Percentiles rank a stretch among this genome's conserved stretches.
phyloP scores from a whole-genome alignment of 2,888 invertebrate genomes.

The Melieria omissa region DNA sequence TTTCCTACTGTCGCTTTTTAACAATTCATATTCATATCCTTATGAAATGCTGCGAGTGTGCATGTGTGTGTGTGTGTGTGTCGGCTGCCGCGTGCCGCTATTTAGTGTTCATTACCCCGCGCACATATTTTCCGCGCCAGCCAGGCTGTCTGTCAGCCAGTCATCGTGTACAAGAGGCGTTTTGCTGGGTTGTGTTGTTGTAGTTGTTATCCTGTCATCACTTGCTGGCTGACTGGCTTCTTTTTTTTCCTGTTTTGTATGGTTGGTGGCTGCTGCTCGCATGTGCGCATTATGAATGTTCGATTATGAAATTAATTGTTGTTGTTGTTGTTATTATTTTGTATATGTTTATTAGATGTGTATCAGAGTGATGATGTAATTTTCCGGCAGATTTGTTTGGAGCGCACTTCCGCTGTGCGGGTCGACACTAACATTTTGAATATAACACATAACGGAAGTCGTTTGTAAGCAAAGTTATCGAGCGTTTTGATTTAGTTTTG shows the following conservation, averaged over 20 bases:
- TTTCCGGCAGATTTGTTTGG: constrained; percentile 20
- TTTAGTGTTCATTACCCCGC: constrained; percentile 65
- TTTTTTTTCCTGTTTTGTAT: too few relatives aligned
- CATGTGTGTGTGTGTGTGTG: neutral
- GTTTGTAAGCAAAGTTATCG: too few relatives aligned
- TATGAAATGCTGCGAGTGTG: neutral
- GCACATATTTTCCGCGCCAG: constrained; percentile 57
- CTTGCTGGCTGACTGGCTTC: neutral
- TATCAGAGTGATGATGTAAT: constrained; percentile 30
- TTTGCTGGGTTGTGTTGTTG: constrained; percentile 13
- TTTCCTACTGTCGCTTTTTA: too few relatives aligned
- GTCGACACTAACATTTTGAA: neutral
- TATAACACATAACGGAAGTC: too few relatives aligned
- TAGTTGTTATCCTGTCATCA: constrained; percentile 38
- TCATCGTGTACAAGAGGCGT: neutral
- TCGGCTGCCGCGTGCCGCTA: constrained; percentile 62
- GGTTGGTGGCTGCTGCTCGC: neutral
- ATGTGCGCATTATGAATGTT: constrained; percentile 10
- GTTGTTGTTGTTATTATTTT: neutral
- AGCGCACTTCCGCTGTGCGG: constrained; percentile 4
- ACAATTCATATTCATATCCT: too few relatives aligned
- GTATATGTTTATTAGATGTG: neutral
- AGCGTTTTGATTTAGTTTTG: too few relatives aligned
- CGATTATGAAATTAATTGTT: constrained; percentile 20
- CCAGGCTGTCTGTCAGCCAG: neutral